These are phyloP conservation scores for Centruroides vittatus DNA, from an alignment of 1,140 invertebrate species.

Conservation along the genomic window DNA sequence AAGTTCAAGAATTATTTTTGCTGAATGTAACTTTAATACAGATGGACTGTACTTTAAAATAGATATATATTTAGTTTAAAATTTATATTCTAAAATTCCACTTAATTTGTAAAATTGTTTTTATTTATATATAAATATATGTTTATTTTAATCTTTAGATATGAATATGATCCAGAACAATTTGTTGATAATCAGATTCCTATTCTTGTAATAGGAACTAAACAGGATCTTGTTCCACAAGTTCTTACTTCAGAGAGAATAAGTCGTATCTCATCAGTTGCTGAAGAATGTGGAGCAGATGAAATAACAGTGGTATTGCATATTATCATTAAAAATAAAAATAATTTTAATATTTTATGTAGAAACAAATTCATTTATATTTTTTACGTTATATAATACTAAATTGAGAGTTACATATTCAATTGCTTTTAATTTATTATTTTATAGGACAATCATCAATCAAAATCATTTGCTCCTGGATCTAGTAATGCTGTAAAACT, in stretches of 20 bases:
- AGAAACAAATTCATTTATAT: no score
- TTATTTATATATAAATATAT: no score
- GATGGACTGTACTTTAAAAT: no score
- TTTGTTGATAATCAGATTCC: conserved; percentile 66
- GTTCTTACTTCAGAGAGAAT: conserved; percentile 22
- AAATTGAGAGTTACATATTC: no score
- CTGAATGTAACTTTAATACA: no score
- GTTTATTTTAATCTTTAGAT: conserved; percentile 1
- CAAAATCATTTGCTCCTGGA: conserved; percentile 72
- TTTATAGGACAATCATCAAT: conserved; percentile 54
- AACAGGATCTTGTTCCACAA: conserved; percentile 66
- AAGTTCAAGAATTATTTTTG: no score
- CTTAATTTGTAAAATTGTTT: no score
- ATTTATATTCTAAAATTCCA: no score
- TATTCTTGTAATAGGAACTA: conserved; percentile 84
- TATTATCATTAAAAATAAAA: background rate
- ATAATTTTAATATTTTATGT: no score
- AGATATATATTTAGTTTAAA: no score
- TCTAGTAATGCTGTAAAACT: conserved; percentile 82
- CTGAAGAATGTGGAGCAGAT: conserved; percentile 82
- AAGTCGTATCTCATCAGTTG: conserved; percentile 50
- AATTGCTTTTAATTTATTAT: background rate
- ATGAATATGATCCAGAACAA: conserved; percentile 79
- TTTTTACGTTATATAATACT: no score
- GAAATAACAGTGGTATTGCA: conserved; percentile 62